These are phyloP conservation scores for Endotricha flammealis DNA, from an alignment of 2,888 invertebrate species.

Conservation along the genomic window DNA sequence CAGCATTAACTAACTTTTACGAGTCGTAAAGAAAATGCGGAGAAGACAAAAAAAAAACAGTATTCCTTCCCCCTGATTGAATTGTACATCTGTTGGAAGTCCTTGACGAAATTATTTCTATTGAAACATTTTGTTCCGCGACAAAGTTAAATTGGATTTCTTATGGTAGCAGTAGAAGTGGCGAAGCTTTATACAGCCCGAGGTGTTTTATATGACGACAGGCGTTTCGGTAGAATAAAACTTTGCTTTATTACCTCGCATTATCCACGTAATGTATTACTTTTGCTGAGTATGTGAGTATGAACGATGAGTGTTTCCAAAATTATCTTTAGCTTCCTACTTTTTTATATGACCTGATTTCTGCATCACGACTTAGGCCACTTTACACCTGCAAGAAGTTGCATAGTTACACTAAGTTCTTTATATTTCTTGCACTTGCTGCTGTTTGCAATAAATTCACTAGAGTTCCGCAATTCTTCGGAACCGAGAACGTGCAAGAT, in stretches of 20 bases:
- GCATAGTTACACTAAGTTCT: too few relatives aligned
- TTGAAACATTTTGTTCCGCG: constrained; percentile 72
- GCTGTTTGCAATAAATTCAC: too few relatives aligned
- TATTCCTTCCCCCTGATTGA: constrained; percentile 61
- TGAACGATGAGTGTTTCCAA: not conserved
- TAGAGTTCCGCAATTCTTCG: too few relatives aligned
- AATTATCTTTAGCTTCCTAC: not conserved
- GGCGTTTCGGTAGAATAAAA: constrained; percentile 37
- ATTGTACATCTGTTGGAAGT: constrained; percentile 69
- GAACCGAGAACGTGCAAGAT: too few relatives aligned
- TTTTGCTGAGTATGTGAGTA: constrained; percentile 7
- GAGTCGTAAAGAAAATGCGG: constrained; percentile 45
- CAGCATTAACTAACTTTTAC: constrained; percentile 50
- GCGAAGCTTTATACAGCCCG: constrained; percentile 55
- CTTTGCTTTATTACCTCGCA: constrained; percentile 31
- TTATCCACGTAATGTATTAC: constrained; percentile 15
- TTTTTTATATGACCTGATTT: not conserved
- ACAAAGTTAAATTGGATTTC: constrained; percentile 77
- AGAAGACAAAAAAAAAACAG: constrained; percentile 49
- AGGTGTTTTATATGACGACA: constrained; percentile 59
- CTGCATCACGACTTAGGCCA: too few relatives aligned
- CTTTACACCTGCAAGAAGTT: not conserved
- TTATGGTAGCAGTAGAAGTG: constrained; percentile 44
- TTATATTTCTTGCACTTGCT: too few relatives aligned
- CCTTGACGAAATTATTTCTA: constrained; percentile 76